These are phyloP conservation scores for Gryon sp. DNA, from an alignment of 1,140 invertebrate species.

Conservation along the genomic window DNA sequence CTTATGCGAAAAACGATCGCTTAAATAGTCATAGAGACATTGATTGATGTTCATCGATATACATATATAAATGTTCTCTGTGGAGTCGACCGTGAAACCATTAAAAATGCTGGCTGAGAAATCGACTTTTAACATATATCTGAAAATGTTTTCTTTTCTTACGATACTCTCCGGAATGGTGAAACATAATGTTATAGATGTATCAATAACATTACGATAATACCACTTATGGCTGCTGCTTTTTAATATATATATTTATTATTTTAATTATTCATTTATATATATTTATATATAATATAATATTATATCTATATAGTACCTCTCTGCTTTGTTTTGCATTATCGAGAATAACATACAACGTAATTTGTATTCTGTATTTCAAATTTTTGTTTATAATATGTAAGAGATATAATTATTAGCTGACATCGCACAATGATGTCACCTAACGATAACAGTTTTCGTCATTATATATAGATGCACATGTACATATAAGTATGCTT, in stretches of 20 bases:
- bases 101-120: conserved; percentile 3
- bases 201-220: conserved; percentile 74
- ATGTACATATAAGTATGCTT: conserved; percentile 12
- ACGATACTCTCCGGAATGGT: conserved; percentile 51
- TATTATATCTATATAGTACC: conserved; percentile 46
- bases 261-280: not conserved
- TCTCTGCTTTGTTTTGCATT: conserved; percentile 37
- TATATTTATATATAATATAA: too few relatives aligned
- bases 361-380: conserved; percentile 28
- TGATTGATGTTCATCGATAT: not conserved
- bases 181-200: conserved; percentile 55
- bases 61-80: not conserved
- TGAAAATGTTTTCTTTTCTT: conserved; percentile 33
- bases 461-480: conserved; percentile 31
- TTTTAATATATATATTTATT: conserved; percentile 4
- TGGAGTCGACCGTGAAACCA: not conserved
- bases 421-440: conserved; percentile 31
- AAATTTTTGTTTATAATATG: conserved; percentile 41
- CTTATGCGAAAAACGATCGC: not conserved
- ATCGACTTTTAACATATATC: conserved; percentile 30
- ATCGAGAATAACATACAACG: conserved; percentile 37
- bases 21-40: too few relatives aligned
- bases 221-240: conserved; percentile 62
- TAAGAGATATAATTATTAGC: conserved; percentile 45
- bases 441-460: conserved; percentile 36